These are phyloP conservation scores for Rutpela maculata DNA, from an alignment of 2,888 invertebrate genomes.

Conservation along the genomic window DNA sequence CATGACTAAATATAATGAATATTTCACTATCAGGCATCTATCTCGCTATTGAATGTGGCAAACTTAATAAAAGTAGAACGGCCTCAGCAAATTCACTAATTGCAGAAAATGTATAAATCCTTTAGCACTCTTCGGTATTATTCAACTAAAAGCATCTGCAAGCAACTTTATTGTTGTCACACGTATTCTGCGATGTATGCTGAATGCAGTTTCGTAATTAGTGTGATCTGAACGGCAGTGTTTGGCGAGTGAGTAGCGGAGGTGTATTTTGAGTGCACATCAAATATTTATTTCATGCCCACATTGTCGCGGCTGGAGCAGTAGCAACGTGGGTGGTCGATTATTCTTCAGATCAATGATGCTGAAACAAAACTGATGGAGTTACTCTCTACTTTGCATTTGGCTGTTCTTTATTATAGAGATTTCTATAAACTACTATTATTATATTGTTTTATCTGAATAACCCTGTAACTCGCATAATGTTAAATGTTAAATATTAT, in stretches of 20 bases:
- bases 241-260: constrained; percentile 8
- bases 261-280: constrained; percentile 21
- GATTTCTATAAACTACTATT: too few relatives aligned
- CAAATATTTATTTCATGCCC: constrained; percentile 18
- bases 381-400: not conserved
- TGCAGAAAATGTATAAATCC: not conserved
- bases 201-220: constrained; percentile 1
- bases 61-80: not conserved
- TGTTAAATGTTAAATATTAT: too few relatives aligned
- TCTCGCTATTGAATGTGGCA: too few relatives aligned
- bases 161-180: constrained; percentile 10
- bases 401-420: too few relatives aligned
- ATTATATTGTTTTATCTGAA: too few relatives aligned
- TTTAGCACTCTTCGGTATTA: not conserved
- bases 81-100: not conserved
- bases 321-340: not conserved
- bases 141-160: not conserved
- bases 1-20: too few relatives aligned
- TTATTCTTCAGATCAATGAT: not conserved
- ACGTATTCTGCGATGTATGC: not conserved
- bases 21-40: too few relatives aligned
- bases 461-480: too few relatives aligned
- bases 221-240: not conserved
- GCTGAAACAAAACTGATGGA: not conserved
- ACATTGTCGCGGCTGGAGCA: not conserved